Percentiles rank a stretch among this genome's conserved stretches.
phyloP scores from a whole-genome alignment of 2,888 invertebrate species.

The Bugulina stolonifera region DNA sequence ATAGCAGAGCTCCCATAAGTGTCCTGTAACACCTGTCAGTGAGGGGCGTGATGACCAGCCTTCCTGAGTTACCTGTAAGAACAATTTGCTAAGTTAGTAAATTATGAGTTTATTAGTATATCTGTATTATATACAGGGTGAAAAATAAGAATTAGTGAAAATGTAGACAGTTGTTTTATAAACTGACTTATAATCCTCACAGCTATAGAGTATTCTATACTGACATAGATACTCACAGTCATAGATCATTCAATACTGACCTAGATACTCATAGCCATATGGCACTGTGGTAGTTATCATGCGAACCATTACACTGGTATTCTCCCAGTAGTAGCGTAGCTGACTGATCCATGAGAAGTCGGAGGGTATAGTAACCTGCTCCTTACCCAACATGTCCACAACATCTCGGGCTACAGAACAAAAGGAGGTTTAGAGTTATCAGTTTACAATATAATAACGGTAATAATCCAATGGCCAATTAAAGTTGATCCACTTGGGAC shows the following conservation, averaged over 20 bases:
- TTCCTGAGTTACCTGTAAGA: conserved; percentile 40
- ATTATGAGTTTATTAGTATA: too few relatives aligned
- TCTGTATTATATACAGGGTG: too few relatives aligned
- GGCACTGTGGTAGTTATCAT: conserved; percentile 52
- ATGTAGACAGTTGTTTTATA: too few relatives aligned
- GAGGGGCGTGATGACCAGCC: conserved; percentile 52
- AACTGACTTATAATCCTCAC: too few relatives aligned
- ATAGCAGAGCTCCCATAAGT: conserved; percentile 50
- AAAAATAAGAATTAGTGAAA: too few relatives aligned
- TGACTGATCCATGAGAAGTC: conserved; percentile 53
- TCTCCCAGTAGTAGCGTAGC: conserved; percentile 46
- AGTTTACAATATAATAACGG: too few relatives aligned
- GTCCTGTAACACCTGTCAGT: conserved; percentile 54
- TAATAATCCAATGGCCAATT: too few relatives aligned
- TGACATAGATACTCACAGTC: too few relatives aligned
- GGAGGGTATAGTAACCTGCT: conserved; percentile 36
- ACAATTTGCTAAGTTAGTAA: too few relatives aligned
- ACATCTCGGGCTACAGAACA: conserved; percentile 47
- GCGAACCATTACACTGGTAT: conserved; percentile 47
- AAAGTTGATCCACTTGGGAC: too few relatives aligned
- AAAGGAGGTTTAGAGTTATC: neutral
- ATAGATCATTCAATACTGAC: conserved; percentile 7
- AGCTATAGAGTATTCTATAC: too few relatives aligned
- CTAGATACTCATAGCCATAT: conserved; percentile 53
- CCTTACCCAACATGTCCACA: conserved; percentile 39